These are phyloP conservation scores for human DNA, from an alignment of 2,113 vertebrate species.

Conservation along the genomic window DNA sequence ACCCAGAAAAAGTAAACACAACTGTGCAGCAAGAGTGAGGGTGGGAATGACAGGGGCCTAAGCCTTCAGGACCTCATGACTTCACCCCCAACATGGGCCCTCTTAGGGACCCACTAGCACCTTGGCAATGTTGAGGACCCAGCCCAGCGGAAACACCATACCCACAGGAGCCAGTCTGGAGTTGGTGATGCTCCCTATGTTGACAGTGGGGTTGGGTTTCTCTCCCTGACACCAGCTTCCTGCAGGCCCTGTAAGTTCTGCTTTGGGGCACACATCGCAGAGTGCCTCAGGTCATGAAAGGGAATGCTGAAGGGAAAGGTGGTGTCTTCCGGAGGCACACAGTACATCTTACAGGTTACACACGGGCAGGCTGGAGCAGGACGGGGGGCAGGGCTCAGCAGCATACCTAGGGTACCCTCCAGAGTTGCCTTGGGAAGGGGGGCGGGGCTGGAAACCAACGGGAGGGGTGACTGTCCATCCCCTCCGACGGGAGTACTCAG, in stretches of 20 bases:
- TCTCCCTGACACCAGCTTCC: neutral
- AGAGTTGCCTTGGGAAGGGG: neutral
- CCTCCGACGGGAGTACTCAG: neutral
- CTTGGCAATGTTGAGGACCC: neutral
- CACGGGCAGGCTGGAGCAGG: neutral
- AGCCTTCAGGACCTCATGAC: neutral
- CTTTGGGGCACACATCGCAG: neutral
- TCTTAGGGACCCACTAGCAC: slow-evolving; percentile 33
- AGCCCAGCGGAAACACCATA: neutral
- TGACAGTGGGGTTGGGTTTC: neutral
- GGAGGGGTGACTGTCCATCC: neutral
- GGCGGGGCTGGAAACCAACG: neutral
- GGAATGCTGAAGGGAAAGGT: neutral
- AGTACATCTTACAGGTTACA: neutral
- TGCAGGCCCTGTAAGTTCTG: neutral
- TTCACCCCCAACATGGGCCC: neutral
- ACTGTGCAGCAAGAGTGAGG: neutral
- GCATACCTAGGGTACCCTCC: neutral
- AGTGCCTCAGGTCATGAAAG: neutral
- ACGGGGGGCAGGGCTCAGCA: neutral
- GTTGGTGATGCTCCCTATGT: neutral
- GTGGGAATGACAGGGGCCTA: neutral
- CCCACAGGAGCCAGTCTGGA: neutral
- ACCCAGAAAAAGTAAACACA: neutral
- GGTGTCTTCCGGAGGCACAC: neutral